Evolutionary conservation across 2,888 invertebrate genomes (phyloP), one percentile per base, ranked within the genome.

Genomic region (Carterocephalus palaemon): DNA sequence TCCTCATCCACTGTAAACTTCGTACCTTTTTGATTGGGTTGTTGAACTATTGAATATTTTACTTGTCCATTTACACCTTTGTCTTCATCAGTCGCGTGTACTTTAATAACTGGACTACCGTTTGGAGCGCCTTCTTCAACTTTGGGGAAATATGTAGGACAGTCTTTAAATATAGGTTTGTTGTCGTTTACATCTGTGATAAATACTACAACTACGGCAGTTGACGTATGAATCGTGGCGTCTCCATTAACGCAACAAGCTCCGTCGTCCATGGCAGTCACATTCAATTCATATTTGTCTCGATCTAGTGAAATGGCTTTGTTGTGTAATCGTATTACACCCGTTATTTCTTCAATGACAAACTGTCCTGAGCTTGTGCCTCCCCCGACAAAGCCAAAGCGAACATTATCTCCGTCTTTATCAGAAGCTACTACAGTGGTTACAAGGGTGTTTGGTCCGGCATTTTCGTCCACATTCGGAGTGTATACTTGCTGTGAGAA

Each of bases 101-200:
- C 96, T 86, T 96, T 96, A 54, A 96, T 95, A 6, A 97, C 96
- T 0, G 95, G 95, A 63, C 96, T 96, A 3, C 97, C 97, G 64
- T 97, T 97, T 0, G 95, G 94, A 3, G 97, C 96, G 1, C 96
- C 96, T 85, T 97, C 97, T 78, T 96, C 95, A 0, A 97, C 96
- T 82, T 96, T 95, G 0, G 97, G 97, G 62, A 93, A 94, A 74
- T 98, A 98, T 1, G 94, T 94, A 1, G 92, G 92, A 69, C 98
- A 98, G 59, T 97, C 95, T 76, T 96, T 95, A 70, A 98, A 98
- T 51, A 95, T 93, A 0, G 98, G 98, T 67, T 98, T 98, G 74
- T 98, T 96, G 68, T 97, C 98, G 72, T 98, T 98, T 10, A 98
- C 97, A 64, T 98, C 98, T 0, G 97, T 97, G 51, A 98, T 97